Base-by-base conservation (phyloP, 2,888 invertebrate genomes). In the Tenthredo distinguenda region DNA sequence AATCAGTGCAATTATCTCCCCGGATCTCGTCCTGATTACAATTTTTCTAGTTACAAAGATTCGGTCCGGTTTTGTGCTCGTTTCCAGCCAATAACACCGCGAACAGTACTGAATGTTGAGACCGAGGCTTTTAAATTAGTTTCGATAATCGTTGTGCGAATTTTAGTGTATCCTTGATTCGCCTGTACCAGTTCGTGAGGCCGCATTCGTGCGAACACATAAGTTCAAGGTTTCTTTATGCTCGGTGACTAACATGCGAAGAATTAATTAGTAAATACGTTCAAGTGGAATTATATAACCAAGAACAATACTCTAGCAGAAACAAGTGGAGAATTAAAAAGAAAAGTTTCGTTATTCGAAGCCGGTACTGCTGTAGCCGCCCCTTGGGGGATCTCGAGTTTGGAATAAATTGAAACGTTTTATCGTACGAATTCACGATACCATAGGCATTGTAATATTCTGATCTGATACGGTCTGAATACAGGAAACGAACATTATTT, bases 371-470 rank as follows among this genome's bases (percentile, higher is more conserved):
- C 31, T 77, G 50, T 77, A 47, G 21, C n/a, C 26, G 26, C n/a
- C 10, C 26, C 18, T 26, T 10, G 37, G 10, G 47, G n/a, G 37
- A 37, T 26, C 43, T 15, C 2, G 26, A 26, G 21, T 26, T 62
- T 62, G 2, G 50, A 77, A 31, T 55, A 50, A 77, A 34, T 55
- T 31, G 18, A 31, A 50, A 55, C 18, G 7, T 77, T 31, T 18
- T 12, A 50, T 77, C 26, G 34, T 50, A 50, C 37, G 81, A 81
- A 62, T 81, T 81, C 81, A 81, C 81, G 81, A 81, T 81, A 81
- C 58, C 7, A 62, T 37, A 37, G 10, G n/a, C 18, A n/a, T 37
- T 21, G 12, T 34, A 40, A 81, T 7, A 37, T 62, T 81, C n/a
- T 37, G 34, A 31, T 62, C 40, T 37, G 21, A 37, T 21, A 62